Conservation (phyloP, 1,140 invertebrate genomes). For the Drosophila virilis region DNA sequence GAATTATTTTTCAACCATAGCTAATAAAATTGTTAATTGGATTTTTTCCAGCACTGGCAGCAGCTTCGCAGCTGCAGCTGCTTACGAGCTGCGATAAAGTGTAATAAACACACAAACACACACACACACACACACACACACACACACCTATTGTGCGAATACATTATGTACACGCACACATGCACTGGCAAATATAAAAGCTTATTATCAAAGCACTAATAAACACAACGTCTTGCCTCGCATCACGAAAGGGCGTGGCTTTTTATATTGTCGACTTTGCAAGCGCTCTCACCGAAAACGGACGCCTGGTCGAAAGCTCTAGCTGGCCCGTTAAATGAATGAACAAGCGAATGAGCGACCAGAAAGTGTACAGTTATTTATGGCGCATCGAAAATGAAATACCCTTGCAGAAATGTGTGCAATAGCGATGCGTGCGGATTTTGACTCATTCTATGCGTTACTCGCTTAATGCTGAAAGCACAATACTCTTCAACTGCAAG, state of each 20-base stretch:
- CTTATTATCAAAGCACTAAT: conserved; percentile 55
- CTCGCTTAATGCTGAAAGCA: too few species aligned
- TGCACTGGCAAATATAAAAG: conserved; percentile 26
- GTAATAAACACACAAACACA: conserved; percentile 37
- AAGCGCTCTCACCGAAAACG: not conserved
- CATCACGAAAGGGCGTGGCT: conserved; percentile 40
- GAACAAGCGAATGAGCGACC: conserved; percentile 28
- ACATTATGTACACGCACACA: conserved; percentile 2
- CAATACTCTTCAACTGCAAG: too few species aligned
- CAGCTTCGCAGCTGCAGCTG: conserved; percentile 56
- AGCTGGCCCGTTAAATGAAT: conserved; percentile 25
- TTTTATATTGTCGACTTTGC: conserved; percentile 8
- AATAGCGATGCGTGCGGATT: not conserved
- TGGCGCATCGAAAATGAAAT: not conserved
- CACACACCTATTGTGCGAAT: conserved; percentile 11
- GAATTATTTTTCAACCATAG: conserved; percentile 81
- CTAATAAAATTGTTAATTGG: conserved; percentile 82
- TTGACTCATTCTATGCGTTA: too few species aligned
- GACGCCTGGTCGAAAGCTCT: conserved; percentile 24
- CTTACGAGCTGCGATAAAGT: conserved; percentile 41
- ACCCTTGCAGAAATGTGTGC: not conserved
- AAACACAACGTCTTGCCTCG: conserved; percentile 25
- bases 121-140: conserved; percentile 20
- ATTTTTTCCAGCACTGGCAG: conserved; percentile 70
- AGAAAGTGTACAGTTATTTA: conserved; percentile 3